A percentile compares a stretch with the other conserved stretches of the same genome.
Conservation (phyloP, 1,140 invertebrate genomes). For the Drosophila mojavensis region DNA sequence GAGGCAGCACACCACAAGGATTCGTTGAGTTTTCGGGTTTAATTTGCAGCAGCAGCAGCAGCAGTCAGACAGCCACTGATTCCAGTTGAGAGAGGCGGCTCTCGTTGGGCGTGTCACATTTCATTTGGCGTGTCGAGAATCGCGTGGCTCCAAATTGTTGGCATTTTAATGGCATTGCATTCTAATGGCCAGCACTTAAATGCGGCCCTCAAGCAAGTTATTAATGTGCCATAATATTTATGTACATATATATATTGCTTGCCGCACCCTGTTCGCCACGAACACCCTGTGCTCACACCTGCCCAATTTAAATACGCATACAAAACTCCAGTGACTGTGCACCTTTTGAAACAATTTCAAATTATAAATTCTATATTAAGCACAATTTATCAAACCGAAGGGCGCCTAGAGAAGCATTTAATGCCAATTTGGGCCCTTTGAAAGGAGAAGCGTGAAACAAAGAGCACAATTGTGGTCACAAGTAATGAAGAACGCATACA, state of each 20-base stretch:
- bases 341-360: conserved; percentile 23
- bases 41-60: conserved; percentile 53
- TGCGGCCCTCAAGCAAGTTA: conserved; percentile 40
- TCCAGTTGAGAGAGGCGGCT: no score
- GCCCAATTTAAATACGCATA: conserved; percentile 50
- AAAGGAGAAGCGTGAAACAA: neutral
- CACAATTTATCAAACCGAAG: neutral
- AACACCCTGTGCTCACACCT: neutral
- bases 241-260: conserved; percentile 6
- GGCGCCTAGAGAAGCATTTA: neutral
- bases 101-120: conserved; percentile 60
- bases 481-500: no score
- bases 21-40: conserved; percentile 44
- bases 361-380: conserved; percentile 39
- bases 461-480: neutral
- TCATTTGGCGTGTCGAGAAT: conserved; percentile 69
- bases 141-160: conserved; percentile 64
- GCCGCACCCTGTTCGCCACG: neutral
- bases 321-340: conserved; percentile 17
- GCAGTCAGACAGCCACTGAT: conserved; percentile 31
- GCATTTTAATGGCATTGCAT: conserved; percentile 69
- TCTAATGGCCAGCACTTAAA: conserved; percentile 41
- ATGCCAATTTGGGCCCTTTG: conserved; percentile 2
- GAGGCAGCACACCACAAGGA: conserved; percentile 1
- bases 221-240: conserved; percentile 69